Evolutionary conservation across 2,888 invertebrate species (phyloP).

Genomic region (Acanthoscelides obtectus): DNA sequence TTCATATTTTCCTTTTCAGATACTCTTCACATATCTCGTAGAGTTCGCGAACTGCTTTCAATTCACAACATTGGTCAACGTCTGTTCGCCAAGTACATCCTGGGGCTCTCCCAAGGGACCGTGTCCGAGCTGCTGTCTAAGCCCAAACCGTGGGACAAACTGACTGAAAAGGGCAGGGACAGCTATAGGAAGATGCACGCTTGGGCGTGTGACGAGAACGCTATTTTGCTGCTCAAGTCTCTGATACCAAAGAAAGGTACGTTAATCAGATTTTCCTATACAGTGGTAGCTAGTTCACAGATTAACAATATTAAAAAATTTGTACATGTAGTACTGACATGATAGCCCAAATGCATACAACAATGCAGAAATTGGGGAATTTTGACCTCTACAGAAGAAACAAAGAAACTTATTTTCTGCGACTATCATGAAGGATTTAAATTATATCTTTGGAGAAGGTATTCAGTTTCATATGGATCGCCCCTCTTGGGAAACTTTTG

Average conservation of each 20-base stretch:
- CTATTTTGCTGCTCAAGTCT: slow-evolving; percentile 94
- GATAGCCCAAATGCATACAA: too few relatives aligned
- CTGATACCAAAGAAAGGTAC: slow-evolving; percentile 98
- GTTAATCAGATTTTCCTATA: slow-evolving; percentile 27
- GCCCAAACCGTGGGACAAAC: slow-evolving; percentile 99
- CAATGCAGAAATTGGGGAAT: too few relatives aligned
- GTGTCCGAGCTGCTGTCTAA: slow-evolving; percentile 97
- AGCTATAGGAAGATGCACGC: slow-evolving; percentile 99
- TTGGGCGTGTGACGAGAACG: slow-evolving; percentile 97
- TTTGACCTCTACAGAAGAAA: too few relatives aligned
- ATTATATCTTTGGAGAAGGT: too few relatives aligned
- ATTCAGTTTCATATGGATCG: too few relatives aligned
- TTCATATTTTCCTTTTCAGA: slow-evolving; percentile 54
- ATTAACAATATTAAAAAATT: too few relatives aligned
- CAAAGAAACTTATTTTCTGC: too few relatives aligned
- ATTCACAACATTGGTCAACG: slow-evolving; percentile 98
- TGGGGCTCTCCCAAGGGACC: slow-evolving; percentile 95
- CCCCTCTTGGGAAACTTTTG: too few relatives aligned
- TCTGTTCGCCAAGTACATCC: slow-evolving; percentile 96
- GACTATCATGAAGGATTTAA: too few relatives aligned
- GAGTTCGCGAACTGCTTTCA: slow-evolving; percentile 88
- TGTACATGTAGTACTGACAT: too few relatives aligned
- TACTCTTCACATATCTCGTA: slow-evolving; percentile 89
- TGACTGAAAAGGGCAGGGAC: slow-evolving; percentile 98
- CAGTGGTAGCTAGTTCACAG: too few relatives aligned